A percentile compares a stretch with the other conserved stretches of the same genome.
Conservation (phyloP, 2,888 invertebrate species). For the Phaedon cochleariae region DNA sequence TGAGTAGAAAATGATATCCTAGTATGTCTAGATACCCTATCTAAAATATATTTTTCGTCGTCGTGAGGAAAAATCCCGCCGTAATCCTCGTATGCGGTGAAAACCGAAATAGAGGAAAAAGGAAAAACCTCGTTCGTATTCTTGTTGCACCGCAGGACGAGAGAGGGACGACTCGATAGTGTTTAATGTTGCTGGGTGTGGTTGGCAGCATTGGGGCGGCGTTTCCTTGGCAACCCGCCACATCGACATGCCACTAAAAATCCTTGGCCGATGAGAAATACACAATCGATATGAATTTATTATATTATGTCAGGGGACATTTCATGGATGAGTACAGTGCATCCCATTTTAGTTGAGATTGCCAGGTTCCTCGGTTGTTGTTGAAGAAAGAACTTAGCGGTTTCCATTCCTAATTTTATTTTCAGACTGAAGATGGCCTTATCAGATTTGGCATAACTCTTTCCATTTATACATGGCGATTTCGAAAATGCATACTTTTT, state of each 20-base stretch:
- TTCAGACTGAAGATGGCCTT: too few relatives aligned
- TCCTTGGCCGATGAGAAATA: constrained; percentile 56
- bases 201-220: constrained; percentile 56
- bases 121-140: neutral
- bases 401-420: too few relatives aligned
- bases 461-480: too few relatives aligned
- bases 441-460: too few relatives aligned
- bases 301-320: neutral
- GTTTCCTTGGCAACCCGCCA: constrained; percentile 58
- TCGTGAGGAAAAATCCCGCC: neutral
- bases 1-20: too few relatives aligned
- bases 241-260: constrained; percentile 59
- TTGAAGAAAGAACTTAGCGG: too few relatives aligned
- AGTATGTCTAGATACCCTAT: too few relatives aligned
- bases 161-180: constrained; percentile 44
- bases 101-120: constrained; percentile 10
- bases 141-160: constrained; percentile 21
- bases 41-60: neutral
- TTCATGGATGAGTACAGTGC: too few relatives aligned
- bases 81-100: neutral
- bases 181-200: constrained; percentile 52
- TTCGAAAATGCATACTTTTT: too few relatives aligned
- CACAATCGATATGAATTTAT: constrained; percentile 50
- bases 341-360: too few relatives aligned
- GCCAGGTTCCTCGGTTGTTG: too few relatives aligned